Evolutionary conservation across 1,140 invertebrate species (phyloP).

Genomic region (Steinernema khuongi): DNA sequence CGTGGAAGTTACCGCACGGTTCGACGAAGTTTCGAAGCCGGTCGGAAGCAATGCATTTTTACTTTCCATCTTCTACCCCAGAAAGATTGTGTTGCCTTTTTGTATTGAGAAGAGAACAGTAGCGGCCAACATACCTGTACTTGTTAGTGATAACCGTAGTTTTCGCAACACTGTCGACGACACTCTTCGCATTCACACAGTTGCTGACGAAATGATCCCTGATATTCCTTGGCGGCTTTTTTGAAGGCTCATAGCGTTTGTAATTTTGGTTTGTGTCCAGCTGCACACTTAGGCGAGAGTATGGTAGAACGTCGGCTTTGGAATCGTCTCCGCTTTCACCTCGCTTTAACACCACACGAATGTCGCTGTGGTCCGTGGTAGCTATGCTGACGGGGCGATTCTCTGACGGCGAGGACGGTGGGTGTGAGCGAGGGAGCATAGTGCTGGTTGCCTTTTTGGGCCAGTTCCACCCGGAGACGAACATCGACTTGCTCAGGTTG

Average conservation of each 20-base stretch:
- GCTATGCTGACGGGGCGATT: constrained; percentile 17
- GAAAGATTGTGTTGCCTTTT: background rate
- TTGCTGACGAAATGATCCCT: constrained; percentile 7
- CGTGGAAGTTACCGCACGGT: too few species aligned
- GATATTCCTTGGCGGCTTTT: constrained; percentile 5
- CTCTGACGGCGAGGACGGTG: constrained; percentile 11
- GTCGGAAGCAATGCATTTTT: too few species aligned
- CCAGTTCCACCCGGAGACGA: constrained; percentile 37
- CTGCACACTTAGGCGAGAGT: constrained; percentile 27
- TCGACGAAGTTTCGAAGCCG: too few species aligned
- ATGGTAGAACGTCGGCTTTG: constrained; percentile 18
- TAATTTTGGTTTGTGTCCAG: constrained; percentile 39
- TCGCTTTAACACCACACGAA: background rate
- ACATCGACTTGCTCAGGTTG: constrained; percentile 21
- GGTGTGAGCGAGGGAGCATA: constrained; percentile 22
- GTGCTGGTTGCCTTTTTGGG: constrained; percentile 31
- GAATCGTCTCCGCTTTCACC: background rate
- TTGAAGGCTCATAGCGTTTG: constrained; percentile 20
- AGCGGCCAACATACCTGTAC: constrained; percentile 23
- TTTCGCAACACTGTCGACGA: background rate
- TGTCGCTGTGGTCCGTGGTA: constrained; percentile 19
- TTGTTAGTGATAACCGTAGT: constrained; percentile 36
- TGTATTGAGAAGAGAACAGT: background rate
- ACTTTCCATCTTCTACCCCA: too few species aligned
- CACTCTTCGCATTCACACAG: background rate